Conservation (phyloP, 2,113 vertebrate genomes). For the Bungarus multicinctus region DNA sequence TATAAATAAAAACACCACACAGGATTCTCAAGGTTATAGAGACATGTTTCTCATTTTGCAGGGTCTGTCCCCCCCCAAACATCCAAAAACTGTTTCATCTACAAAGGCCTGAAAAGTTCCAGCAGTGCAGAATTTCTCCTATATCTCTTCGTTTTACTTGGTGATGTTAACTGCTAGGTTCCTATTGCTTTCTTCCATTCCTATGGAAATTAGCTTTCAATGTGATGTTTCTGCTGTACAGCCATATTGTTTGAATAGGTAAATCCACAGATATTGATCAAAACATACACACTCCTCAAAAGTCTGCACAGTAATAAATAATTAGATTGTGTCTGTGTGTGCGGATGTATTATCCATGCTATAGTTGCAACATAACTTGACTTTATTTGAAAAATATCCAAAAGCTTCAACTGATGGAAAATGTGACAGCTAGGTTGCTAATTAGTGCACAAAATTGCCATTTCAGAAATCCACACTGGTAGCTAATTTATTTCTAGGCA, state of each 20-base stretch:
- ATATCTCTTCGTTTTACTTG: neutral
- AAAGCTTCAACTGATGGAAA: neutral
- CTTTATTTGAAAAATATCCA: neutral
- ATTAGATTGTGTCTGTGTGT: neutral
- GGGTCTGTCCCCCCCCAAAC: neutral
- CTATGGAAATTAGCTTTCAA: neutral
- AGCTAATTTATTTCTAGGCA: neutral
- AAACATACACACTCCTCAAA: neutral
- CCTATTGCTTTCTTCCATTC: neutral
- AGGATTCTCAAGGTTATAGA: neutral
- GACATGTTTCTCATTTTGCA: neutral
- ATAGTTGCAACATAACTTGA: neutral
- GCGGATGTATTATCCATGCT: neutral
- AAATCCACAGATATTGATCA: neutral
- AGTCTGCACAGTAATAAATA: neutral
- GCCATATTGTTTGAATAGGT: neutral
- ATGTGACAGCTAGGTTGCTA: neutral
- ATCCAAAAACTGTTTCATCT: neutral
- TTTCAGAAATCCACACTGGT: neutral
- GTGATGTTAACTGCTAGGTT: neutral
- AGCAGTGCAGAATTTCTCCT: neutral
- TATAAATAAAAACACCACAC: neutral
- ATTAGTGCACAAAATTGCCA: neutral
- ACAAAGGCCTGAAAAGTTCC: neutral
- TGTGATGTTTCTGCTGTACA: neutral